Percentiles rank a stretch among this genome's conserved stretches.
phyloP scores from a whole-genome alignment of 2,113 vertebrate genomes.

The Oxyura jamaicensis region DNA sequence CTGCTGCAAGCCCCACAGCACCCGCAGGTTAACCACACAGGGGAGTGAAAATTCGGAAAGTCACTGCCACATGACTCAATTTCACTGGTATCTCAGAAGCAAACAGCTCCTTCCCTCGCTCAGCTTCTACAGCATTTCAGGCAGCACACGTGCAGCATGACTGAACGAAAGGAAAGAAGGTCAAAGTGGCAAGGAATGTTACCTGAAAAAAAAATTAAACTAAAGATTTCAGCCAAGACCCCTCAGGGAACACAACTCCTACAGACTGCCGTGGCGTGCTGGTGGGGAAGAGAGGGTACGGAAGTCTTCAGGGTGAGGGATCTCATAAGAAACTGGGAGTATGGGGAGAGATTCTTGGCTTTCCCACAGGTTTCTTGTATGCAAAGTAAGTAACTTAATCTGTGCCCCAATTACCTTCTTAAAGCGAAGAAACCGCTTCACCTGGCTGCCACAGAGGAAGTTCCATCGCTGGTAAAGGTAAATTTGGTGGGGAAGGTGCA shows the following conservation, averaged over 20 bases:
- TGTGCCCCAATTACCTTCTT: slow-evolving; percentile 29
- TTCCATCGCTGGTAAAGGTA: background rate
- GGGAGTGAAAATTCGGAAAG: background rate
- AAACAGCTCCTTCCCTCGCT: background rate
- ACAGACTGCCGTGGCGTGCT: background rate
- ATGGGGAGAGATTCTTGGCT: slow-evolving; percentile 23
- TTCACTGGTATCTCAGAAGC: background rate
- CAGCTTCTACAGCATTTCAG: background rate
- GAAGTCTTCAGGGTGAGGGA: background rate
- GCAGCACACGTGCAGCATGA: background rate
- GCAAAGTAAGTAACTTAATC: slow-evolving; percentile 54
- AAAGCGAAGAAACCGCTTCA: background rate
- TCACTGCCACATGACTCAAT: background rate
- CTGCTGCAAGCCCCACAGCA: background rate
- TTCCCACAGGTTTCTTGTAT: slow-evolving; percentile 42
- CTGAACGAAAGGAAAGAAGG: background rate
- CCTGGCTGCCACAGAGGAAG: background rate
- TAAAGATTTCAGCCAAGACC: background rate
- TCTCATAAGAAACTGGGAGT: background rate
- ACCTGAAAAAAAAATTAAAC: background rate
- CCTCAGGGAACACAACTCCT: background rate
- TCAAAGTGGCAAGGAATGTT: background rate
- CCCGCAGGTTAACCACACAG: background rate
- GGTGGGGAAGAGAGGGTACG: background rate
- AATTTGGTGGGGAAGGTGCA: background rate